Base-by-base conservation (phyloP, 2,797 vertebrate species). In the Enteromius trimaculatus region DNA sequence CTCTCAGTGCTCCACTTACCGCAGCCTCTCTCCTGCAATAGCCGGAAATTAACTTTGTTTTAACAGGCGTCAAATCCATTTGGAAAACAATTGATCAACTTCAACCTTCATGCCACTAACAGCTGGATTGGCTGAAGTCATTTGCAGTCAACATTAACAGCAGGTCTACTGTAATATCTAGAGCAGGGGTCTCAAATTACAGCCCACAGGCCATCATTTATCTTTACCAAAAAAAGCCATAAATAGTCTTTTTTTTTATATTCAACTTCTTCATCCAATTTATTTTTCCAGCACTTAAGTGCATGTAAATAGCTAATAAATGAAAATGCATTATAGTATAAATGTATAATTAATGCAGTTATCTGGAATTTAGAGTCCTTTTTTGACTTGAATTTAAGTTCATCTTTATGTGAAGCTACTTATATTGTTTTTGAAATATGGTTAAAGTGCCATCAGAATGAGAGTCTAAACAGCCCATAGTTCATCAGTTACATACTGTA, bases 61-160 rank as follows among this genome's bases (percentile, higher is more conserved):
- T 62, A 83, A 85, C 34, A 83, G 23, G 11, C 37, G 29, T 47
- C 68, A 19, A 23, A 80, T 53, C 81, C 65, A 66, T 84, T 81
- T 65, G 68, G 81, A 62, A 70, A 80, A 77, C 60, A 79, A 77
- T 39, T 77, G 53, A 83, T 74, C 64, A 71, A 31, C 9, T 69
- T 79, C 53, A 37, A 17, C 10, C 17, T 23, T 68, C 62, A n/a
- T 34, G 60, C 49, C 6, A 65, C 75, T 78, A 31, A 70, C 39
- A 79, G 75, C 53, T 60, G 47, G 37, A 64, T 49, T 42, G 34
- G 31, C 49, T 58, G 21, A 77, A 77, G 62, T 66, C 23, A 31
- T 80, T 29, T 80, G 2, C 49, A 55, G 44, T 60, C 51, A 80
- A 60, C 68, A 80, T 21, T 42, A 39, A 70, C n/a, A 44, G 47